A percentile compares a stretch with the other conserved stretches of the same genome.
Conservation (phyloP, 2,797 vertebrate genomes). For the Mus spretus region DNA sequence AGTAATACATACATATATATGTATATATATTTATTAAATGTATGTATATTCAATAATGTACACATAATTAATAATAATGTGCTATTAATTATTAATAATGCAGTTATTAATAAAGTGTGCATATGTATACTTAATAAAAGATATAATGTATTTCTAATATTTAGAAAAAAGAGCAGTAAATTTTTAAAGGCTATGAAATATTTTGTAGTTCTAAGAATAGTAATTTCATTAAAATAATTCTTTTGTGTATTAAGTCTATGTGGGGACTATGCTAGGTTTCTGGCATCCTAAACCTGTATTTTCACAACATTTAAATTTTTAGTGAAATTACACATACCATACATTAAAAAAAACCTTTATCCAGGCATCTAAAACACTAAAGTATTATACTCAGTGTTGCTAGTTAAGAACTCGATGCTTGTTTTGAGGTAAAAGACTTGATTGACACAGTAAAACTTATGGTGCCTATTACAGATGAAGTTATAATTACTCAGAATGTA, state of each 20-base stretch:
- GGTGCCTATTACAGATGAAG: background rate
- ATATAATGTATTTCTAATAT: constrained; percentile 8
- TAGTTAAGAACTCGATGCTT: constrained; percentile 25
- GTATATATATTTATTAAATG: background rate
- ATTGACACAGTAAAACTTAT: background rate
- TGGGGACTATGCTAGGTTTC: background rate
- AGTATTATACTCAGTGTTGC: constrained; percentile 12
- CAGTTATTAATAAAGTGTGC: too few relatives aligned
- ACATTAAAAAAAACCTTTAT: constrained; percentile 19
- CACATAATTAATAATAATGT: too few relatives aligned
- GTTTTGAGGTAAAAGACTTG: background rate
- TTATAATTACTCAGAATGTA: background rate
- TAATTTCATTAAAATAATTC: constrained; percentile 35
- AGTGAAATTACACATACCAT: background rate
- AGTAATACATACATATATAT: background rate
- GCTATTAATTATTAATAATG: too few relatives aligned
- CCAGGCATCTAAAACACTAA: background rate
- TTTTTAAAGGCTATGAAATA: background rate
- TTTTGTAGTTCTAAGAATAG: constrained; percentile 43
- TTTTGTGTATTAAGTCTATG: background rate
- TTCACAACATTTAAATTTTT: constrained; percentile 59
- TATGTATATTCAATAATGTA: background rate
- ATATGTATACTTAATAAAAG: constrained; percentile 7
- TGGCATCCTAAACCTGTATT: background rate
- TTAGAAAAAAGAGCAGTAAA: background rate